phyloP scores from a whole-genome alignment of 2,113 vertebrate species.

The Dermatemys mawii region DNA sequence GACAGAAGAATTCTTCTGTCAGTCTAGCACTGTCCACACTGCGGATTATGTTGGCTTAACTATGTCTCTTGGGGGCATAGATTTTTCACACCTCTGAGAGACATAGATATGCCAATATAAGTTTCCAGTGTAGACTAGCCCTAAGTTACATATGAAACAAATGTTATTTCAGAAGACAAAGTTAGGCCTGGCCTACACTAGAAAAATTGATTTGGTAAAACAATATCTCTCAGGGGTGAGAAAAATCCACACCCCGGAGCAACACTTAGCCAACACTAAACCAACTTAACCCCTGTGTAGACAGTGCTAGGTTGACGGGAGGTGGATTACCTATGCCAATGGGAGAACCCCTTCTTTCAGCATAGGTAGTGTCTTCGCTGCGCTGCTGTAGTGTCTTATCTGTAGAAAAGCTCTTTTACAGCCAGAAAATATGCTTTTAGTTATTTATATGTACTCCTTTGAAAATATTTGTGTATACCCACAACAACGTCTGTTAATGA shows the following conservation, averaged over 20 bases:
- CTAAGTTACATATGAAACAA: not conserved
- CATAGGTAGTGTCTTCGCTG: not conserved
- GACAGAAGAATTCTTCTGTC: not conserved
- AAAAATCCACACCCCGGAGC: not conserved
- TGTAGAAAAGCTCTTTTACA: not conserved
- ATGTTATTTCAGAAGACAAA: constrained; percentile 1
- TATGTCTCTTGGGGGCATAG: not conserved
- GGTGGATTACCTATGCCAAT: not conserved
- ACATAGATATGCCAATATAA: not conserved
- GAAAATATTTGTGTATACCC: not conserved
- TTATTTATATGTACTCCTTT: not conserved
- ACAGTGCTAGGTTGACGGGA: not conserved
- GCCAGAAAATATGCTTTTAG: not conserved
- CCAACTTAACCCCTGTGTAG: not conserved
- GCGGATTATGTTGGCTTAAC: not conserved
- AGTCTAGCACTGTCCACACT: not conserved
- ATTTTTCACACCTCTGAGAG: not conserved
- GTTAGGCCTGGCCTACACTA: not conserved
- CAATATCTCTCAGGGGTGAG: not conserved
- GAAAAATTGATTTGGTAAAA: not conserved
- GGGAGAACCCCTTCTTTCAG: not conserved
- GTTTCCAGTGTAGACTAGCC: not conserved
- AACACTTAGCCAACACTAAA: not conserved
- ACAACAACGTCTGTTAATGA: not conserved
- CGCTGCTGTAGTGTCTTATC: not conserved